Conservation (phyloP, 2,797 vertebrate genomes). For the Dermochelys coriacea region DNA sequence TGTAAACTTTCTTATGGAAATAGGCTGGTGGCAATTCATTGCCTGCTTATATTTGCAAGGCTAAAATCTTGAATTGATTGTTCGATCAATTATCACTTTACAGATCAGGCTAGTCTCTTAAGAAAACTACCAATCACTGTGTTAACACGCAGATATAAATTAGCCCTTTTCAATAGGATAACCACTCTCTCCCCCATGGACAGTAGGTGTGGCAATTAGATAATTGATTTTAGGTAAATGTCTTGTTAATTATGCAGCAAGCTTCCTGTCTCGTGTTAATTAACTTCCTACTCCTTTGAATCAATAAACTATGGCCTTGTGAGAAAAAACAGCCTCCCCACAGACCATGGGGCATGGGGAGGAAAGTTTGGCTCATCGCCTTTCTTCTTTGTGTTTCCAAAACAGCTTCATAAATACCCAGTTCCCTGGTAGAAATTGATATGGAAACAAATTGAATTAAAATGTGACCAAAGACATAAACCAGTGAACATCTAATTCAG, state of each 20-base stretch:
- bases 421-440: background rate
- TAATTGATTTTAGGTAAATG: conserved; percentile 90
- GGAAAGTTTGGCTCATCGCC: background rate
- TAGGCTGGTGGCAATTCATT: conserved; percentile 68
- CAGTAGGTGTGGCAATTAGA: conserved; percentile 88
- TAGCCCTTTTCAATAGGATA: conserved; percentile 81
- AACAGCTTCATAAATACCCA: background rate
- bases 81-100: conserved; percentile 88
- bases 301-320: conserved; percentile 81
- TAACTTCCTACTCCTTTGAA: conserved; percentile 85
- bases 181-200: conserved; percentile 76
- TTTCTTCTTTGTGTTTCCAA: background rate
- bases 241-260: conserved; percentile 88
- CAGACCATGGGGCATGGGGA: background rate
- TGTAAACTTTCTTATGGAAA: conserved; percentile 71
- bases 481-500: background rate
- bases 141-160: conserved; percentile 84
- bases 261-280: conserved; percentile 86
- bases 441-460: background rate
- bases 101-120: conserved; percentile 81
- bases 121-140: conserved; percentile 82
- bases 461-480: background rate
- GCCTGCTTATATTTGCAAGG: conserved; percentile 76
- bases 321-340: conserved; percentile 69
- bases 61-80: conserved; percentile 83